Conservation (phyloP, 2,113 vertebrate genomes). For the Peromyscus polionotus region DNA sequence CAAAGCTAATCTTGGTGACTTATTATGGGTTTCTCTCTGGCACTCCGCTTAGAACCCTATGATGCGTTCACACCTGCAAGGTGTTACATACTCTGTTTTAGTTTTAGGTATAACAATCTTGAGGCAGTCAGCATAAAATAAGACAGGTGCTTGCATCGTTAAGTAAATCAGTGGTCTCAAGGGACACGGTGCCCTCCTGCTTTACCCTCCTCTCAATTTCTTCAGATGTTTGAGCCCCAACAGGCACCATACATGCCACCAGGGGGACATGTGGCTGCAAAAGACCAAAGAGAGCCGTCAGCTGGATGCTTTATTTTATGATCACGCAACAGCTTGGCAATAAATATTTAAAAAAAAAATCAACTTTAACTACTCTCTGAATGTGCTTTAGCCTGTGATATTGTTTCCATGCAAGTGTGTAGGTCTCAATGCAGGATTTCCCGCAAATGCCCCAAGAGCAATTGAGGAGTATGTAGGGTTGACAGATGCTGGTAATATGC, state of each 20-base stretch:
- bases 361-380: slow-evolving; percentile 31
- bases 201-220: not conserved
- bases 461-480: slow-evolving; percentile 67
- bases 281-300: slow-evolving; percentile 47
- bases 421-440: slow-evolving; percentile 12
- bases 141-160: slow-evolving; percentile 74
- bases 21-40: slow-evolving; percentile 11
- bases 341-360: slow-evolving; percentile 25
- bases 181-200: not conserved
- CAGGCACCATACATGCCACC: not conserved
- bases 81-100: slow-evolving; percentile 66
- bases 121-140: slow-evolving; percentile 58
- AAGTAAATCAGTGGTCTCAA: slow-evolving; percentile 59
- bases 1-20: slow-evolving; percentile 65
- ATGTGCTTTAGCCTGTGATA: not conserved
- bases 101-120: slow-evolving; percentile 58
- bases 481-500: slow-evolving; percentile 67
- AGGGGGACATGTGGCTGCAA: slow-evolving; percentile 22
- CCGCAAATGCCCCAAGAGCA: slow-evolving; percentile 67
- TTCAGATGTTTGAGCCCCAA: not conserved
- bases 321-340: slow-evolving; percentile 52
- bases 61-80: slow-evolving; percentile 56
- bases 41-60: not conserved
- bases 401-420: not conserved
- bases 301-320: slow-evolving; percentile 41